Evolutionary conservation across 2,888 invertebrate species (phyloP).

Genomic region (Mythimna loreyi): DNA sequence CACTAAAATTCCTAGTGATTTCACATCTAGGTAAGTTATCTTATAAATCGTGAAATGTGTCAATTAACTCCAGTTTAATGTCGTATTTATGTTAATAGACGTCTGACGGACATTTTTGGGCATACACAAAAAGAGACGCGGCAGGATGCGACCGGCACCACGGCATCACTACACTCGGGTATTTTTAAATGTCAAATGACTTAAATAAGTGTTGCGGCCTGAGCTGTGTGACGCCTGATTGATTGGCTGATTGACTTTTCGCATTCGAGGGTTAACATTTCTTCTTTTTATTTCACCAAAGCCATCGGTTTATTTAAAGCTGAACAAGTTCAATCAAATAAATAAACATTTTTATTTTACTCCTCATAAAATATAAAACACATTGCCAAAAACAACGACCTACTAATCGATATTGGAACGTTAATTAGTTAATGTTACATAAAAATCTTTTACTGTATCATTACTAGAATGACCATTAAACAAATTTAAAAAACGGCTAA

Average conservation of each 20-base stretch:
- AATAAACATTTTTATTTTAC: slow-evolving; percentile 39
- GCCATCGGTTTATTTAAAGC: slow-evolving; percentile 28
- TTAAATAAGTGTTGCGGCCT: slow-evolving; percentile 60
- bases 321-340: slow-evolving; percentile 37
- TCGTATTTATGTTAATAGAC: slow-evolving; percentile 88
- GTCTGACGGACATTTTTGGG: slow-evolving; percentile 80
- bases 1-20: slow-evolving; percentile 75
- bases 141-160: slow-evolving; percentile 72
- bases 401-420: slow-evolving; percentile 52
- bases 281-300: slow-evolving; percentile 5
- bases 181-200: slow-evolving; percentile 75
- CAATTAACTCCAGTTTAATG: slow-evolving; percentile 89
- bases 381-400: slow-evolving; percentile 41
- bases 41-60: slow-evolving; percentile 89
- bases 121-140: slow-evolving; percentile 80
- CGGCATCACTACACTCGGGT: slow-evolving; percentile 71
- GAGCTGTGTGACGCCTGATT: slow-evolving; percentile 46
- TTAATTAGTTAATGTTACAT: slow-evolving; percentile 56
- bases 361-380: slow-evolving; percentile 48
- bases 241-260: slow-evolving; percentile 64
- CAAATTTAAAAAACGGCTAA: slow-evolving; percentile 52
- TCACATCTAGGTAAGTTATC: slow-evolving; percentile 76
- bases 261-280: slow-evolving; percentile 51
- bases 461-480: slow-evolving; percentile 56
- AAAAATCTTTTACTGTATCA: slow-evolving; percentile 57